A percentile compares a stretch with the other conserved stretches of the same genome.
Evolutionary conservation across 2,888 invertebrate genomes (phyloP).

Genomic region (Pachliopta kotzebuea): DNA sequence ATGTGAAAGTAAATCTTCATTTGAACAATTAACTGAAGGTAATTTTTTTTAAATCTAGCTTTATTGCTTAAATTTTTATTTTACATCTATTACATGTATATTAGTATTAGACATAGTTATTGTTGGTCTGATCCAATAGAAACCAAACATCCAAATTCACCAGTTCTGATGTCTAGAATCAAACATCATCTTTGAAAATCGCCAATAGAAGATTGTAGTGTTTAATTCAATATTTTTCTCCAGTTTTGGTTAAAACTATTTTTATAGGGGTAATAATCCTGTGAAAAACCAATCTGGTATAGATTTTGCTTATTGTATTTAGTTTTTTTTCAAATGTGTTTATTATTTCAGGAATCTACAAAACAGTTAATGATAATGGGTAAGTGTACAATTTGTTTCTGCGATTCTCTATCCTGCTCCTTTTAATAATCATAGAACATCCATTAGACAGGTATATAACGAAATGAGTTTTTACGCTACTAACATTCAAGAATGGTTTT

Average conservation of each 20-base stretch:
- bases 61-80: not conserved
- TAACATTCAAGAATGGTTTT: constrained; percentile 61
- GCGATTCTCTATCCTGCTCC: constrained; percentile 30
- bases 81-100: constrained; percentile 13
- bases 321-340: not conserved
- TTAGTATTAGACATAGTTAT: too few relatives aligned
- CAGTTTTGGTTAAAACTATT: too few relatives aligned
- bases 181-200: too few relatives aligned
- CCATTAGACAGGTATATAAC: constrained; percentile 55
- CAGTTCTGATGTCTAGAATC: too few relatives aligned
- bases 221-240: too few relatives aligned
- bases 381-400: constrained; percentile 43
- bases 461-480: constrained; percentile 60
- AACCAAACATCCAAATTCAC: too few relatives aligned
- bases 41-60: not conserved
- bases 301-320: not conserved
- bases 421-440: constrained; percentile 20
- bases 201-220: too few relatives aligned
- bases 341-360: constrained; percentile 58
- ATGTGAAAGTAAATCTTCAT: constrained; percentile 9
- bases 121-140: too few relatives aligned
- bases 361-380: constrained; percentile 55
- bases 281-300: not conserved
- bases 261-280: too few relatives aligned
- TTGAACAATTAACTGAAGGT: constrained; percentile 52